Conservation (phyloP, 2,888 invertebrate genomes). For the Perithous albicinctus region DNA sequence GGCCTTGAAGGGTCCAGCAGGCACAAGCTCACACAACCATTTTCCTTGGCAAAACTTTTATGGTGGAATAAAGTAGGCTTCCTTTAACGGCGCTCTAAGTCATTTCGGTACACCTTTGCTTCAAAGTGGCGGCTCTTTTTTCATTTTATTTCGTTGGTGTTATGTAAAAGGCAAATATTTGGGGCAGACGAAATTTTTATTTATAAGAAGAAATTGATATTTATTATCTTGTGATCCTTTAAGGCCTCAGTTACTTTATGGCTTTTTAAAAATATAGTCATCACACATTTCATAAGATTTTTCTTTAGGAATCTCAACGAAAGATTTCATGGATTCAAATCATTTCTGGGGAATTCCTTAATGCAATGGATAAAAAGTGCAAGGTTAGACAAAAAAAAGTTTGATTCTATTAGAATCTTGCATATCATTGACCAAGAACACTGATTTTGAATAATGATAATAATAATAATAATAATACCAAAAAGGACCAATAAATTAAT, state of each 20-base stretch:
- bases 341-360: too few relatives aligned
- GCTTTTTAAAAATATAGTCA: too few relatives aligned
- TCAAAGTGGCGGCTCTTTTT: neutral
- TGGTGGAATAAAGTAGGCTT: neutral
- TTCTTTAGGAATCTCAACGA: too few relatives aligned
- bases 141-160: neutral
- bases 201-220: neutral
- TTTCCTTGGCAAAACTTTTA: conserved; percentile 41
- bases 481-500: too few relatives aligned
- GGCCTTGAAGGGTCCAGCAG: conserved; percentile 7
- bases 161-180: neutral
- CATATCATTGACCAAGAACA: too few relatives aligned
- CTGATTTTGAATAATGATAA: too few relatives aligned
- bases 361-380: too few relatives aligned
- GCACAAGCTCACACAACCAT: conserved; percentile 7
- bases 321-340: too few relatives aligned
- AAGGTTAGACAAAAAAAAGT: too few relatives aligned
- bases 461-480: too few relatives aligned
- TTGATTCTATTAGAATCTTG: too few relatives aligned
- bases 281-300: too few relatives aligned
- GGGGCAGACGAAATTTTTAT: neutral
- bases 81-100: conserved; percentile 1
- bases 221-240: neutral
- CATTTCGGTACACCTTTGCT: conserved; percentile 3
- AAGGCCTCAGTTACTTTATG: neutral